Percentiles rank a stretch among this genome's conserved stretches.
These are phyloP conservation scores for Pachyuromys duprasi DNA, from an alignment of 2,797 vertebrate genomes.

Conservation along the genomic window DNA sequence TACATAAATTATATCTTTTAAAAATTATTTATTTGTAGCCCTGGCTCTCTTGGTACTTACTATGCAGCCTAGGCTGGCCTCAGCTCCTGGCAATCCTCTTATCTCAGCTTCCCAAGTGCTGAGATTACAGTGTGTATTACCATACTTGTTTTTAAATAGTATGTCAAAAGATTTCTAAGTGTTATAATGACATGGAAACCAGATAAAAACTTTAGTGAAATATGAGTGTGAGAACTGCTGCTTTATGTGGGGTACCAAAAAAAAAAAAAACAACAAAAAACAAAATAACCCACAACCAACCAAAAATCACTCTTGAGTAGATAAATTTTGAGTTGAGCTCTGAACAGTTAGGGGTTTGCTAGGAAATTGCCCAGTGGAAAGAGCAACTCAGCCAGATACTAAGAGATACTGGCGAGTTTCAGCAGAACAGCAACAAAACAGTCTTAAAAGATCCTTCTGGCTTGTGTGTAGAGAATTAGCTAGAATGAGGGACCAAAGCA, in stretches of 20 bases:
- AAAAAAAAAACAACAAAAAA: not conserved
- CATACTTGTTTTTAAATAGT: not conserved
- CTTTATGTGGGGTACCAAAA: not conserved
- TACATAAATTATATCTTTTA: not conserved
- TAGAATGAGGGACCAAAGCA: not conserved
- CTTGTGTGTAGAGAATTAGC: not conserved
- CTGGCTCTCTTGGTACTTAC: not conserved
- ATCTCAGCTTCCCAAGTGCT: not conserved
- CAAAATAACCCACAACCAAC: not conserved
- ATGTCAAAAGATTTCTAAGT: not conserved
- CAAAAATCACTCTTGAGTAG: not conserved
- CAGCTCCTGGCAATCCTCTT: not conserved
- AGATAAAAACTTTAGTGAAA: not conserved
- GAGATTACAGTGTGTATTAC: not conserved
- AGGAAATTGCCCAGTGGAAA: not conserved
- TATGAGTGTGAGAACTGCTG: not conserved
- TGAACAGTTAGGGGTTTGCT: not conserved
- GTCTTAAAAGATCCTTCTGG: not conserved
- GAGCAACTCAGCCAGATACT: not conserved
- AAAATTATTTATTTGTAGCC: not conserved
- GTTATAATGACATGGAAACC: not conserved
- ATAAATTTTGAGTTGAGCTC: not conserved
- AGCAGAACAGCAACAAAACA: not conserved
- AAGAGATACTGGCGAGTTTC: not conserved
- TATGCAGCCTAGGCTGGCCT: not conserved